Evolutionary conservation across 2,797 vertebrate genomes (phyloP), one percentile per base, ranked within the genome.

Genomic region (Danio tinwini): DNA sequence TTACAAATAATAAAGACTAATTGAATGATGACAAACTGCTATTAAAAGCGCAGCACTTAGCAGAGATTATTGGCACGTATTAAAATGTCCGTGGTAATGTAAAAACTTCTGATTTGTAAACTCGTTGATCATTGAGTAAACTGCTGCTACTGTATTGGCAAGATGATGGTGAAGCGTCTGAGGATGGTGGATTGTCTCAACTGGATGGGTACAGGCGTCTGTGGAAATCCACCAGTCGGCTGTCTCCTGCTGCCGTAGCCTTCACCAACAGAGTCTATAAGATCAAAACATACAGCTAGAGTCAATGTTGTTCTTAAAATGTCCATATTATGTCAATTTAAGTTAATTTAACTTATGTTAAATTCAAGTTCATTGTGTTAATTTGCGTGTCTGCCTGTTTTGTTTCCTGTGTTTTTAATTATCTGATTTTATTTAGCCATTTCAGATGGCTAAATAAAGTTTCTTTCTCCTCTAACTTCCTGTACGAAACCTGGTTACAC

Each of bases 181-280:
- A 44, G 61, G 61, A 14, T 75, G 61, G 42, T 49, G 21, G 44
- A 29, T 42, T 21, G 61, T 70, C 82, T 74, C 65, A 81, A 82
- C 17, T 62, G 49, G 89, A 86, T 67, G 92, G 87, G 55, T 89
- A 89, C 64, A 98, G 91, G 73, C 92, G 92, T 81, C 91, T 91
- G 87, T 97, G 86, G 85, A 98, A 92, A 68, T 95, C 92, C 82
- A 97, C 85, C 69, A 93, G 78, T 91, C 95, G 93, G 82, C 84
- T 44, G 88, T 99, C 95, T 80, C 93, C 87, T 11, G 91, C 92
- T 72, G 68, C 87, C 94, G 93, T 94, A 82, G 95, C 95, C 82
- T 95, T 92, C 78, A 95, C 90, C 90, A 97, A 81, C 87, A 99
- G 94, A 12, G 85, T 91, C 94, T 95, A 85, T 12, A 86, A 72